Conservation (phyloP, 2,113 vertebrate genomes). For the Piaya cayana region DNA sequence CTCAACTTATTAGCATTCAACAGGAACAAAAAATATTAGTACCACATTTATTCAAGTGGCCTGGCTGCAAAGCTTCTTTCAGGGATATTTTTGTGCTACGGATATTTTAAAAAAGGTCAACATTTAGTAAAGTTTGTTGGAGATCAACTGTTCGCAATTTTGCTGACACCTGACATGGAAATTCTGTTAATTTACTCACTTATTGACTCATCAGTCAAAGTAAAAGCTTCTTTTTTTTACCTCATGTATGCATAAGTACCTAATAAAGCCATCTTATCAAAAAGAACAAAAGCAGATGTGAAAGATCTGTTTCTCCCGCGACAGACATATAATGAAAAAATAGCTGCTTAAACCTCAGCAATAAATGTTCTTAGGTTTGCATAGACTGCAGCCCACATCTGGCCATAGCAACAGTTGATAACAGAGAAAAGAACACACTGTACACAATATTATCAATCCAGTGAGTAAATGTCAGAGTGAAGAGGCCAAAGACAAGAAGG, state of each 20-base stretch:
- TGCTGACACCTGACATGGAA: neutral
- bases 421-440: neutral
- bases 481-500: neutral
- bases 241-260: neutral
- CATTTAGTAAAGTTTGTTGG: neutral
- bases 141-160: neutral
- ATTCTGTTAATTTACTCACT: neutral
- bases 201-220: neutral
- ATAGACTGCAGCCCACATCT: neutral
- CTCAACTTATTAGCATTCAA: neutral
- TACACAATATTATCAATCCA: neutral
- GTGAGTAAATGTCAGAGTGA: neutral
- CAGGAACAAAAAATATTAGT: neutral
- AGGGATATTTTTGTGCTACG: neutral
- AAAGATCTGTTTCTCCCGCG: neutral
- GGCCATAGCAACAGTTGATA: neutral
- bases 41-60: neutral
- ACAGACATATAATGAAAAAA: neutral
- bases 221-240: conserved; percentile 4
- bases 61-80: neutral
- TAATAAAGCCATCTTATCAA: neutral
- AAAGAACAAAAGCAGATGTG: conserved; percentile 2
- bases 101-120: neutral
- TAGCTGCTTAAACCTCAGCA: neutral
- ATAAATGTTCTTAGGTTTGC: neutral